phyloP scores from a whole-genome alignment of 2,797 vertebrate species.

The Sebastes jordani region DNA sequence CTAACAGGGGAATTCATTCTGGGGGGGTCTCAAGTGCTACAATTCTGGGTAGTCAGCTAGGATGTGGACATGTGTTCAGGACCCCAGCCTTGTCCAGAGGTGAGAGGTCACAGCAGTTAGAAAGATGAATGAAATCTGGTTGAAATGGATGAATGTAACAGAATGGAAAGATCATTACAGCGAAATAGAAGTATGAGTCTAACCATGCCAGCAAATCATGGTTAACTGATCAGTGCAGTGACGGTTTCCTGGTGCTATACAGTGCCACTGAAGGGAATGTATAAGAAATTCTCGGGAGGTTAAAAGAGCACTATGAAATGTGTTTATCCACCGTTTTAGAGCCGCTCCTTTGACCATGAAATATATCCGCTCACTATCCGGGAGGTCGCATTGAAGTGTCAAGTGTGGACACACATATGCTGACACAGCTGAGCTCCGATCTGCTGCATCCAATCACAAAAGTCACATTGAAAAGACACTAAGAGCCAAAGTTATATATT shows the following conservation, averaged over 20 bases:
- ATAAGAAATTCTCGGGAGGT: too few relatives aligned
- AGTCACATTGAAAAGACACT: too few relatives aligned
- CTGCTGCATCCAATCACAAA: too few relatives aligned
- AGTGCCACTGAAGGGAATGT: not conserved
- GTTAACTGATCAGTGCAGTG: conserved; percentile 6
- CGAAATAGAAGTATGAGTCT: conserved; percentile 19
- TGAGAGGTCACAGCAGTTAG: conserved; percentile 47
- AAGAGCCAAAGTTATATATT: not conserved
- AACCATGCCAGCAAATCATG: conserved; percentile 2
- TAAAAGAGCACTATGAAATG: too few relatives aligned
- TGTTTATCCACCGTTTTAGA: too few relatives aligned
- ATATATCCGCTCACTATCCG: too few relatives aligned
- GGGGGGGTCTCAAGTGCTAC: conserved; percentile 14
- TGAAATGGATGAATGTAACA: conserved; percentile 26
- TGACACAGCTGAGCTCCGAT: too few relatives aligned
- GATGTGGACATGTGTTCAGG: conserved; percentile 26
- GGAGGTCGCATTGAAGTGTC: too few relatives aligned
- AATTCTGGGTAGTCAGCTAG: not conserved
- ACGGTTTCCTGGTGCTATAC: not conserved
- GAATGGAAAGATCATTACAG: conserved; percentile 33
- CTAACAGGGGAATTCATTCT: conserved; percentile 49
- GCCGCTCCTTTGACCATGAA: too few relatives aligned
- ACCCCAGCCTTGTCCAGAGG: conserved; percentile 33
- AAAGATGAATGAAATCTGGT: conserved; percentile 57
- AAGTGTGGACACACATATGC: too few relatives aligned